Evolutionary conservation across 2,888 invertebrate species (phyloP).

Genomic region (Trichacis sp.): DNA sequence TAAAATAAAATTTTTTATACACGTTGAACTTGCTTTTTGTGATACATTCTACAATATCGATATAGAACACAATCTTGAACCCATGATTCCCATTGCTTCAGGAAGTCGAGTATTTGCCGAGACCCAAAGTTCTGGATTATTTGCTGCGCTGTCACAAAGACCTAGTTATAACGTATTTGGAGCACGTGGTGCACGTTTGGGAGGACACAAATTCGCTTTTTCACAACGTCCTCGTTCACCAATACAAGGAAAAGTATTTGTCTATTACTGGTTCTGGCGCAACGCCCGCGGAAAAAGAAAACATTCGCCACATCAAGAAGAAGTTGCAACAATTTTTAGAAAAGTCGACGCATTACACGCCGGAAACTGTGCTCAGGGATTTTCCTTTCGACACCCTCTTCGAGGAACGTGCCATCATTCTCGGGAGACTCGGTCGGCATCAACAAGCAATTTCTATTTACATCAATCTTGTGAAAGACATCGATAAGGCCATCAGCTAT

Average conservation of each 20-base stretch:
- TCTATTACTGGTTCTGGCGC: conserved; percentile 59
- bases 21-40: too few relatives aligned
- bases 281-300: conserved; percentile 68
- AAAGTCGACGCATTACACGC: conserved; percentile 83
- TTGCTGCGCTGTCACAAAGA: conserved; percentile 84
- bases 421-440: conserved; percentile 91
- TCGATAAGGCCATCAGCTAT: conserved; percentile 85
- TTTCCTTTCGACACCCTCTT: conserved; percentile 88
- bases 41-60: too few relatives aligned
- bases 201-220: conserved; percentile 85
- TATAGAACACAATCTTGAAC: too few relatives aligned
- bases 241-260: conserved; percentile 82
- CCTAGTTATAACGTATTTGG: conserved; percentile 91
- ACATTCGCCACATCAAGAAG: conserved; percentile 72
- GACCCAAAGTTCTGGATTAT: conserved; percentile 90
- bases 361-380: conserved; percentile 87
- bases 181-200: conserved; percentile 93
- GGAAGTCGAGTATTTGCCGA: conserved; percentile 90
- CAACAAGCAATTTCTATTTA: conserved; percentile 94
- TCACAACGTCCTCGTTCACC: conserved; percentile 91
- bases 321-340: conserved; percentile 85
- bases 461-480: conserved; percentile 86
- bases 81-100: too few relatives aligned
- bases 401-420: conserved; percentile 94
- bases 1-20: too few relatives aligned